A percentile compares a stretch with the other conserved stretches of the same genome.
These are phyloP conservation scores for Phylloscopus trochilus DNA, from an alignment of 2,113 vertebrate species.

Conservation along the genomic window DNA sequence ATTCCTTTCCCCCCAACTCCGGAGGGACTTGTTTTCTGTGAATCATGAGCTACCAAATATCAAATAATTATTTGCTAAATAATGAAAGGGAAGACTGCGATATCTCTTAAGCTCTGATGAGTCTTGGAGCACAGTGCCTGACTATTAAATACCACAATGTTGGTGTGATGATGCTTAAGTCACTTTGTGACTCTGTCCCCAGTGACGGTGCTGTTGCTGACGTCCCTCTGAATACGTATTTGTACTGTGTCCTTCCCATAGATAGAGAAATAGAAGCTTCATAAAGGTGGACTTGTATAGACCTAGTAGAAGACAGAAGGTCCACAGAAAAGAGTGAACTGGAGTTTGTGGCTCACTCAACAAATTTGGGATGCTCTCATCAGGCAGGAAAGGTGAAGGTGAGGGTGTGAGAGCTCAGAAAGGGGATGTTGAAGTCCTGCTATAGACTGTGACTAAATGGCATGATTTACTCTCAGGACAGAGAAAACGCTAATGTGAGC, in stretches of 20 bases:
- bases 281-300: not conserved
- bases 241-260: not conserved
- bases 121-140: not conserved
- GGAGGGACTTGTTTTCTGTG: constrained; percentile 1
- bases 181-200: not conserved
- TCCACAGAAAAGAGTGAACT: not conserved
- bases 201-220: not conserved
- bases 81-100: constrained; percentile 15
- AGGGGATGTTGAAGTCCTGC: not conserved
- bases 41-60: constrained; percentile 17
- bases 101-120: not conserved
- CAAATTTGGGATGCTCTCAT: not conserved
- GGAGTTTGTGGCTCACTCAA: not conserved
- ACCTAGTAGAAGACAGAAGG: not conserved
- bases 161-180: not conserved
- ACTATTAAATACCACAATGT: not conserved
- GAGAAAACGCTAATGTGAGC: constrained; percentile 1
- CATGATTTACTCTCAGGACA: constrained; percentile 3
- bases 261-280: not conserved
- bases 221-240: not conserved
- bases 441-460: not conserved
- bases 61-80: constrained; percentile 24
- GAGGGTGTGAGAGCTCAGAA: not conserved
- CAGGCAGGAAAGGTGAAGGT: not conserved
- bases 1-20: not conserved